phyloP scores from a whole-genome alignment of 2,113 vertebrate species.

The Polypterus bichir region DNA sequence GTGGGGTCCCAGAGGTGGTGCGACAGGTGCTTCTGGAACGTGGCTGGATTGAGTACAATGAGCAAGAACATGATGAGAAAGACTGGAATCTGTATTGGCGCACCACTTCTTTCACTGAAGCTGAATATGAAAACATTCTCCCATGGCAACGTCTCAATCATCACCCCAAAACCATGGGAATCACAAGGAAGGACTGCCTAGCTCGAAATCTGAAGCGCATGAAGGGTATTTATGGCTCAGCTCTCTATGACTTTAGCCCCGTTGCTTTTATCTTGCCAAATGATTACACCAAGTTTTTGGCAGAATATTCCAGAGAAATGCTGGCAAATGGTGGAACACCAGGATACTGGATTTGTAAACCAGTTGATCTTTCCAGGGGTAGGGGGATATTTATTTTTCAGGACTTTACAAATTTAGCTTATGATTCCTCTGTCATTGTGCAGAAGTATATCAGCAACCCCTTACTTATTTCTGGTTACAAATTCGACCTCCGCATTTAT shows the following conservation, averaged over 20 bases:
- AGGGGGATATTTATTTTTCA: constrained; percentile 62
- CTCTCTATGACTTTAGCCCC: constrained; percentile 55
- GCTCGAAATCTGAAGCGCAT: constrained; percentile 51
- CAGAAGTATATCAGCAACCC: constrained; percentile 61
- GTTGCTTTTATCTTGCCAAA: constrained; percentile 53
- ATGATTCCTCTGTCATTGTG: constrained; percentile 46
- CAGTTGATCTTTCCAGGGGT: constrained; percentile 52
- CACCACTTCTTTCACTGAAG: constrained; percentile 39
- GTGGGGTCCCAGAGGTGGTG: constrained; percentile 40
- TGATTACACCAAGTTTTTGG: constrained; percentile 52
- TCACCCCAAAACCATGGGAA: constrained; percentile 50
- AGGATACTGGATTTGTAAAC: constrained; percentile 64
- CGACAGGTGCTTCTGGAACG: constrained; percentile 61
- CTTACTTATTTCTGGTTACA: constrained; percentile 63
- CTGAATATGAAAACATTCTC: constrained; percentile 39
- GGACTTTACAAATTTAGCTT: constrained; percentile 51
- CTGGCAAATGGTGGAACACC: constrained; percentile 16
- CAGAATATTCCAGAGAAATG: constrained; percentile 43
- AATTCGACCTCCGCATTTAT: constrained; percentile 64
- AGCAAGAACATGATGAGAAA: constrained; percentile 26
- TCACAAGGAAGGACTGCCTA: constrained; percentile 62
- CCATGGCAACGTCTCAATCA: constrained; percentile 69
- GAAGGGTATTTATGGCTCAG: constrained; percentile 41
- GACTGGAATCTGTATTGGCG: constrained; percentile 66
- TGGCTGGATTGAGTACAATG: constrained; percentile 51